Evolutionary conservation across 2,797 vertebrate genomes (phyloP), one percentile per base, ranked within the genome.

Genomic region (Toxotes lorentzi): DNA sequence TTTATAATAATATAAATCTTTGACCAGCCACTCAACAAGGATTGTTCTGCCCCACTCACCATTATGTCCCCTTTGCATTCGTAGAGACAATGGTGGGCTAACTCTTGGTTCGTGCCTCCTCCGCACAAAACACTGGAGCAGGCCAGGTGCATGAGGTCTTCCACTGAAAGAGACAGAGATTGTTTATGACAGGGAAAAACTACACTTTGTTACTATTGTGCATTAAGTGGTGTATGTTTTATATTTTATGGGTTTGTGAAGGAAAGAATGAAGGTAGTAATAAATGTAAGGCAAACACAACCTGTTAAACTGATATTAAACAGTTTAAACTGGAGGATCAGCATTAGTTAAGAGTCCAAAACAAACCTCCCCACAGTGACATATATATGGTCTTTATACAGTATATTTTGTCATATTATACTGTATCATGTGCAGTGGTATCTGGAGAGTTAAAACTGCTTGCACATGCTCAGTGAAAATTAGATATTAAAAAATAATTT

Each of bases 71-170:
- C 98, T 82, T 95, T 95, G 79, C 95, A 95, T 93, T 98, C 96
- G 1, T 98, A 93, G 77, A 99, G 94, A 92, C 95, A 98, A 85
- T 99, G 98, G 89, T 97, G 92, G 0, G 96, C 96, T 76, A 99
- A 89, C 93, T 99, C 98, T 94, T 99, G 98, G 93, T 99, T 99
- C 86, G 98, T 99, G 84, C 98, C 98, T 64, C 95, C 98, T 40
- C 98, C 97, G 71, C 92, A 95, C 89, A 99, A 92, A 79, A 96
- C 97, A 79, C 97, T 99, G 85, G 98, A 99, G 87, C 98, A 99
- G 70, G 98, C 96, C 84, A 99, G 95, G 77, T 96, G 97, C 94
- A 99, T 95, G 78, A 99, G 95, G 88, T 96, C 94, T 81, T 97
- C 95, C 94, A 94, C 92, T 93, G 89, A 53, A 72, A 85, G 40